Evolutionary conservation across 1,140 invertebrate genomes (phyloP).

Genomic region (Danaus melanippus): DNA sequence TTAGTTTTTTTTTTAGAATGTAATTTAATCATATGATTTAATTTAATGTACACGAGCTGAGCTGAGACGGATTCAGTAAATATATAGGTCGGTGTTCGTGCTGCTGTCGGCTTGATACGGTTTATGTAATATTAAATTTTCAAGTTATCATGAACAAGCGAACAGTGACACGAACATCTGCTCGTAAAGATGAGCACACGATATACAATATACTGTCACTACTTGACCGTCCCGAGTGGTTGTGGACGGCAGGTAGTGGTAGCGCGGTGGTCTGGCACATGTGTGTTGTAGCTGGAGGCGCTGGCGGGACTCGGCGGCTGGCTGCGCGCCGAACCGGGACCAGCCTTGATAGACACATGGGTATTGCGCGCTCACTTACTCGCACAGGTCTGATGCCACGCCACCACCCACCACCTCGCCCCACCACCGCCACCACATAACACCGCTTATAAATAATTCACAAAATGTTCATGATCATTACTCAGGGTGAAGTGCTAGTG

Average conservation of each 20-base stretch:
- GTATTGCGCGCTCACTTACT: slow-evolving; percentile 72
- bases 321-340: slow-evolving; percentile 60
- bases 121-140: too few species aligned
- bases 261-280: slow-evolving; percentile 18
- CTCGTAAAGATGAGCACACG: background rate
- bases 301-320: slow-evolving; percentile 62
- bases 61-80: too few species aligned
- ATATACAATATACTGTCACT: slow-evolving; percentile 10
- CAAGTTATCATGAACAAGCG: too few species aligned
- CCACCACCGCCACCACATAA: slow-evolving; percentile 4
- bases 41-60: too few species aligned
- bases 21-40: too few species aligned
- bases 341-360: slow-evolving; percentile 69
- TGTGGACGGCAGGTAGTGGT: background rate
- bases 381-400: slow-evolving; percentile 61
- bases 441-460: slow-evolving; percentile 5
- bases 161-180: too few species aligned
- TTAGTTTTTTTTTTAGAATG: too few species aligned
- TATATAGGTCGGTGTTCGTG: too few species aligned
- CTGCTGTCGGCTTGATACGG: too few species aligned
- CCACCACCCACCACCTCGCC: slow-evolving; percentile 17
- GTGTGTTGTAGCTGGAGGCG: slow-evolving; percentile 68
- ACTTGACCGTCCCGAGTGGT: background rate
- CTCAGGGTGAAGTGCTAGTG: too few species aligned
- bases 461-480: too few species aligned